Evolutionary conservation across 2,113 vertebrate species (phyloP), one percentile per base, ranked within the genome.

Genomic region (Tragelaphus strepsiceros): DNA sequence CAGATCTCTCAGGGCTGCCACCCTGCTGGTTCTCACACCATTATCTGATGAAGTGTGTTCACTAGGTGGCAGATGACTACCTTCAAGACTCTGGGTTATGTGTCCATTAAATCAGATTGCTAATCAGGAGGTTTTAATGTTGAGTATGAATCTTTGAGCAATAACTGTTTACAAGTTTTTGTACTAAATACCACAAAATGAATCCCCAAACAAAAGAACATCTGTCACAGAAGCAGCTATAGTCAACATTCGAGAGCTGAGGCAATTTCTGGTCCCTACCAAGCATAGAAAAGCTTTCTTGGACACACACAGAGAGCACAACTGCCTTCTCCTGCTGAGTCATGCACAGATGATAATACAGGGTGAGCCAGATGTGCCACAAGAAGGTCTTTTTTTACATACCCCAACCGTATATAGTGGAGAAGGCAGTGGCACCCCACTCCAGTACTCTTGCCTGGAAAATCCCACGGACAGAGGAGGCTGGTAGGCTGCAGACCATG

Each of bases 111-210:
- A 98, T 98, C 96, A 94, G 81, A 96, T 97, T 95, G 97, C 98
- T 98, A 98, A 98, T 98, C 98, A 98, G 98, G 98, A 98, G 93
- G 91, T 96, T 99, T 98, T 98, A 97, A 98, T 98, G 97, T 91
- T 91, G 89, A 97, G 94, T 94, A 92, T 98, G 98, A 98, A 94
- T 98, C 98, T 98, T 98, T 32, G 53, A 90, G 91, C 94, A 98
- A 89, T 92, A 98, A 98, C 90, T 96, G 97, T 98, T 98, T 97
- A 94, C 97, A 95, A 97, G 87, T 87, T 96, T 97, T 81, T 62
- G 49, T 46, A 93, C 91, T 96, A 98, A 98, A 98, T 97, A 98
- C 93, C 97, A 97, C 98, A 98, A 98, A 97, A 97, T 94, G 95
- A 97, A 96, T 98, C 97, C 97, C 97, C 94, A 97, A 98, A 97